Conservation (phyloP, 2,888 invertebrate genomes). For the Drosophila putrida region DNA sequence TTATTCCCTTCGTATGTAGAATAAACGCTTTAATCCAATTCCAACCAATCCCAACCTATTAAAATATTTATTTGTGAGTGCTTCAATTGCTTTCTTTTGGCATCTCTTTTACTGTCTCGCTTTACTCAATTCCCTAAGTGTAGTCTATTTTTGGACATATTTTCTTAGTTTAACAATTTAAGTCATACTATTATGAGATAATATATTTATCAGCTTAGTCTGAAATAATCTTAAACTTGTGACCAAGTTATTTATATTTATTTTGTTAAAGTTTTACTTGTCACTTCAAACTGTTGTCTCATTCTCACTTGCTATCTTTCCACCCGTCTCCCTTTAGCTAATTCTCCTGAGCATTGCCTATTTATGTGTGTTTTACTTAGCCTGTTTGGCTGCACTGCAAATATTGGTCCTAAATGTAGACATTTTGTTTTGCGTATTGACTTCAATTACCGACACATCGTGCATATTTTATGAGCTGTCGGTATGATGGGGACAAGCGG, state of each 20-base stretch:
- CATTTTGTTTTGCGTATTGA: constrained; percentile 64
- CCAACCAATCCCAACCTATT: too few relatives aligned
- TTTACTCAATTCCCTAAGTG: too few relatives aligned
- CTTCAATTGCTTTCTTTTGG: too few relatives aligned
- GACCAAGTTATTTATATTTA: not conserved
- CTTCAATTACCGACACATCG: constrained; percentile 69
- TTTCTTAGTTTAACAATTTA: too few relatives aligned
- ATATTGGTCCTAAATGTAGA: constrained; percentile 47
- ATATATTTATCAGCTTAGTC: too few relatives aligned
- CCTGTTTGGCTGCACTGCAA: constrained; percentile 7
- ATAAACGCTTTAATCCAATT: too few relatives aligned
- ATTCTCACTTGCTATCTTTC: not conserved
- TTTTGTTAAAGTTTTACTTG: not conserved
- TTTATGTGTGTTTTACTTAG: constrained; percentile 14
- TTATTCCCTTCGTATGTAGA: too few relatives aligned
- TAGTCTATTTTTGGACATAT: too few relatives aligned
- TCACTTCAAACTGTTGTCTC: not conserved
- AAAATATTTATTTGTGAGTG: too few relatives aligned
- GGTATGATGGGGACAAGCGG: not conserved
- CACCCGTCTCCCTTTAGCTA: not conserved
- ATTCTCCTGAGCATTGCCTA: constrained; percentile 12
- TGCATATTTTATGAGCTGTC: constrained; percentile 68
- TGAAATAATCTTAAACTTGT: too few relatives aligned
- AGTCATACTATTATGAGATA: too few relatives aligned
- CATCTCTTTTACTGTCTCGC: too few relatives aligned